Evolutionary conservation across 2,113 vertebrate species (phyloP), one percentile per base, ranked within the genome.

Genomic region (Copsychus sechellarum): DNA sequence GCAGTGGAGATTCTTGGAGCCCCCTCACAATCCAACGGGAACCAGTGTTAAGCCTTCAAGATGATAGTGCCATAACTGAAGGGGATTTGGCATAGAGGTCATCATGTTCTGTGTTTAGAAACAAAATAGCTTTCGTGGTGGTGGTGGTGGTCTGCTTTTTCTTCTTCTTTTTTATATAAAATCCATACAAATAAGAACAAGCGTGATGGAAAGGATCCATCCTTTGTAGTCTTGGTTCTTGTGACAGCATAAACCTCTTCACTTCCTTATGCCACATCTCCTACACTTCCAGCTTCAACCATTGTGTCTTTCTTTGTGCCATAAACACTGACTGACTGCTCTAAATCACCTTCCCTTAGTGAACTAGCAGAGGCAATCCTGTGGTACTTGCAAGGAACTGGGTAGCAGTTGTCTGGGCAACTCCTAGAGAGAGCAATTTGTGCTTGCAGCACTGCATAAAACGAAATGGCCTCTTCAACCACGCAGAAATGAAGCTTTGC

Each of bases 91-190:
- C 72, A 8, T 69, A 90, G 83, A 69, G 61, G 57, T 67, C 6
- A 5, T 93, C 22, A 2, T 69, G 51, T 65, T 93, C 87, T 88
- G 80, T 95, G 92, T 86, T 95, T 96, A 97, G 97, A 96, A 97
- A 69, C 84, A 86, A 88, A 90, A 45, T 91, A 94, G 87, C n/a
- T 57, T 62, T 33, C 2, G 65, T 96, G 88, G 60, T 65, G 80
- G 66, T 65, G 76, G 64, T 81, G 86, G 34, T 93, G 81, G 56
- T 93, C 56, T 92, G 88, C 82, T 81, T 58, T 48, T 51, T 72
- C 65, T 53, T 69, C 13, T 21, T 36, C 36, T 62, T 90, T 90
- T 85, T 81, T 61, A n/a, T 81, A 81, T 69, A 62, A 84, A 88
- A 90, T 66, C 65, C 21, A 0, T 56, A 66, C 26, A 33, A 80